Percentiles rank a stretch among this genome's conserved stretches.
Conservation (phyloP, 2,888 invertebrate species). For the Watsonalla cultraria region DNA sequence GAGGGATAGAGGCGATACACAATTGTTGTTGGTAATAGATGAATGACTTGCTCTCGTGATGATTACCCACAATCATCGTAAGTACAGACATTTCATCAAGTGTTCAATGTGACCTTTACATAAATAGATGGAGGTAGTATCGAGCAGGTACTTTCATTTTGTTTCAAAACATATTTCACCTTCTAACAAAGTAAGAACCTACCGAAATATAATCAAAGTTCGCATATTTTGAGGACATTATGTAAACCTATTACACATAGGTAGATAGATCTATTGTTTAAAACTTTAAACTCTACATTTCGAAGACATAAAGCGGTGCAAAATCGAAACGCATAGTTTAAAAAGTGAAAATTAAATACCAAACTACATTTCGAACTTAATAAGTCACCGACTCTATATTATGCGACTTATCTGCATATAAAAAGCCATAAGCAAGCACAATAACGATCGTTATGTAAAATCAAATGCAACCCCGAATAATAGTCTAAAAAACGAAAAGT, state of each 20-base stretch:
- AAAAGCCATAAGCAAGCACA: not conserved
- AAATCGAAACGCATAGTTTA: not conserved
- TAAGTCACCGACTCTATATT: no score
- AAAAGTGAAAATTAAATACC: not conserved
- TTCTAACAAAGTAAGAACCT: no score
- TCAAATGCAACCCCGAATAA: conserved; percentile 7
- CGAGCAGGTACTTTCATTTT: not conserved
- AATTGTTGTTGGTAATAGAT: not conserved
- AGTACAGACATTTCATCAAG: not conserved
- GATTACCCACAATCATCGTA: not conserved
- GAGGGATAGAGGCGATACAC: conserved; percentile 11
- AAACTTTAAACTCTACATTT: no score
- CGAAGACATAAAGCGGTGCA: no score
- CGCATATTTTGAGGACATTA: no score
- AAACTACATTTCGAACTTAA: no score
- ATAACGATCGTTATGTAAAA: conserved; percentile 3
- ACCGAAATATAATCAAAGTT: no score
- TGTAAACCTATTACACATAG: no score
- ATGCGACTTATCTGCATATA: no score
- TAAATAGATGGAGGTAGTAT: not conserved
- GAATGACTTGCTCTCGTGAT: not conserved
- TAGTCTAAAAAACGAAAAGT: conserved; percentile 19
- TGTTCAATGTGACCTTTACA: not conserved
- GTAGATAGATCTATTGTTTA: no score
- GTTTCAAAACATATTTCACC: no score